These are phyloP conservation scores for Labia minor DNA, from an alignment of 2,888 invertebrate species.

Conservation along the genomic window DNA sequence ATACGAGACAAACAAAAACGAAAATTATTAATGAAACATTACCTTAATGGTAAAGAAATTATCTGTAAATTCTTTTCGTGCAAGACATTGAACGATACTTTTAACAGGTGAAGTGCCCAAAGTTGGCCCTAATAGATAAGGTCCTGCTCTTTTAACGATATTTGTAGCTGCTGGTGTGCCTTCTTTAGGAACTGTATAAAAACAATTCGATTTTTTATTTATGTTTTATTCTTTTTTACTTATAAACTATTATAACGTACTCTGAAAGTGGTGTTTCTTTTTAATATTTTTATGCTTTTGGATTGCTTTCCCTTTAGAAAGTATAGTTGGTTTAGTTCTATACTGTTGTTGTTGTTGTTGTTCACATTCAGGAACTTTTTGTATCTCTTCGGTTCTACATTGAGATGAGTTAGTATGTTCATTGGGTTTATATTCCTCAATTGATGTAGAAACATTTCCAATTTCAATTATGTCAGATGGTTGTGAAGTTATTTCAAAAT, in stretches of 20 bases:
- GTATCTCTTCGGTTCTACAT: not conserved
- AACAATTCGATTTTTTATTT: not conserved
- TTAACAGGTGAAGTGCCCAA: constrained; percentile 62
- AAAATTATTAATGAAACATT: too few relatives aligned
- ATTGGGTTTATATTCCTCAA: not conserved
- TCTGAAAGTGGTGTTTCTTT: not conserved
- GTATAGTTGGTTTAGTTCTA: not conserved
- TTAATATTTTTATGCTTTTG: not conserved
- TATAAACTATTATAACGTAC: not conserved
- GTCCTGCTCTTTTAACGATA: constrained; percentile 50
- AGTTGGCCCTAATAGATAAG: constrained; percentile 57
- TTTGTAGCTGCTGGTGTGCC: constrained; percentile 46
- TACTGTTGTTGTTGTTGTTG: not conserved
- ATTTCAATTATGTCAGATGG: not conserved
- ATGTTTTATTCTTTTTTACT: not conserved
- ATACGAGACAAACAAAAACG: too few relatives aligned
- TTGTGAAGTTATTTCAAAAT: not conserved
- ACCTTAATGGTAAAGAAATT: constrained; percentile 61
- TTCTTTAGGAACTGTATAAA: constrained; percentile 37
- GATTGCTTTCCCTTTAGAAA: not conserved
- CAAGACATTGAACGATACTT: constrained; percentile 65
- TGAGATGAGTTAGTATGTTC: not conserved
- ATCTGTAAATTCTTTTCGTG: constrained; percentile 56
- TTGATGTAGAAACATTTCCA: not conserved
- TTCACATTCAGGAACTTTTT: not conserved